These are phyloP conservation scores for Oenanthe oenanthe DNA, from an alignment of 2,113 vertebrate genomes.

Conservation along the genomic window DNA sequence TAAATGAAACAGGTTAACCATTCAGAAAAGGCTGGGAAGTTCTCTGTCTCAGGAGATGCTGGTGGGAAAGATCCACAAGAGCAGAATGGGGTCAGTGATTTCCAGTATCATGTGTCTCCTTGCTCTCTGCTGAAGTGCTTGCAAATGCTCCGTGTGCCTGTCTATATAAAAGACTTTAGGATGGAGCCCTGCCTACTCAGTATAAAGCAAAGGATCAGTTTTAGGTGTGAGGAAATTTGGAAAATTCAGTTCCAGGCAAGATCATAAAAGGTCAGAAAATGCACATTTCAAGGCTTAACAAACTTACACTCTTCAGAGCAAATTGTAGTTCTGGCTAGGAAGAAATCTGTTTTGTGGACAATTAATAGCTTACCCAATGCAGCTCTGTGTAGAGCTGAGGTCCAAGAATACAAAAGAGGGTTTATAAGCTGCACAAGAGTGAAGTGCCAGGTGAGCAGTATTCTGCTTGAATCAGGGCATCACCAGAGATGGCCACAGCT, in stretches of 20 bases:
- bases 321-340: neutral
- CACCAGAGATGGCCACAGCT: neutral
- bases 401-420: neutral
- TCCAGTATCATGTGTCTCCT: fast-evolving
- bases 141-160: neutral
- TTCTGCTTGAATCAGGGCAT: neutral
- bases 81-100: neutral
- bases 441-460: neutral
- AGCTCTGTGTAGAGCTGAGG: neutral
- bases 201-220: neutral
- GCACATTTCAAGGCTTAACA: neutral
- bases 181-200: neutral
- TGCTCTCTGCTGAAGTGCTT: neutral
- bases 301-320: neutral
- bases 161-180: neutral
- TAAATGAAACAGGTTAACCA: neutral
- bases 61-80: neutral
- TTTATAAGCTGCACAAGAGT: neutral
- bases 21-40: neutral
- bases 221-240: neutral
- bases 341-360: neutral
- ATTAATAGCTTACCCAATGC: neutral
- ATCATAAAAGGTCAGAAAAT: neutral
- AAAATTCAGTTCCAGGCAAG: neutral
- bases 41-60: neutral